These are phyloP conservation scores for Atta colombica DNA, from an alignment of 1,140 invertebrate species.

Conservation along the genomic window DNA sequence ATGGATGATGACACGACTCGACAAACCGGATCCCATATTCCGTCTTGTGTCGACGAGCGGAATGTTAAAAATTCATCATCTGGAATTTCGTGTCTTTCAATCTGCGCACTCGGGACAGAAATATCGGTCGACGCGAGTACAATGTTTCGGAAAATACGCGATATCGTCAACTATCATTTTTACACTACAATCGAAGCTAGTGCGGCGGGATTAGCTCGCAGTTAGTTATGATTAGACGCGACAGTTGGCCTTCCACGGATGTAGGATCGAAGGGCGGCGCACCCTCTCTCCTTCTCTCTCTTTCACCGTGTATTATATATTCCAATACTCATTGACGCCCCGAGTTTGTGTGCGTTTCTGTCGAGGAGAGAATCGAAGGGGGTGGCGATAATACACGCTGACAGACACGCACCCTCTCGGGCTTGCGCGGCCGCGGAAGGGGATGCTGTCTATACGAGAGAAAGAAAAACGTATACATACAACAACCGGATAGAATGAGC, in stretches of 20 bases:
- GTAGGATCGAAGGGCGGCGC: conserved; percentile 31
- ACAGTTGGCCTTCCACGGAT: conserved; percentile 82
- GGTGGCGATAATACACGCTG: conserved; percentile 84
- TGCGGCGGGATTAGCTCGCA: conserved; percentile 78
- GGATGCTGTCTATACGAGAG: conserved; percentile 64
- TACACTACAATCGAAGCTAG: conserved; percentile 13
- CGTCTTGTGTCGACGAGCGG: not conserved
- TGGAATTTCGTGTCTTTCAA: not conserved
- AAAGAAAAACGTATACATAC: conserved; percentile 79
- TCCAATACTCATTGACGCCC: conserved; percentile 68
- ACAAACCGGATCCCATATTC: conserved; percentile 12
- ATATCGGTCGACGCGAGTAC: not conserved
- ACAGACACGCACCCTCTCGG: conserved; percentile 82
- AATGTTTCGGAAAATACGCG: not conserved
- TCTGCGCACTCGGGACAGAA: not conserved
- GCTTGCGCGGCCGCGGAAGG: conserved; percentile 66
- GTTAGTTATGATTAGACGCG: conserved; percentile 84
- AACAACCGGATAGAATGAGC: conserved; percentile 80
- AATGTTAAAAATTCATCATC: conserved; percentile 2
- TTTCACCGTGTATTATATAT: conserved; percentile 69
- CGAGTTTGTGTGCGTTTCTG: conserved; percentile 57
- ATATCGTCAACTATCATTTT: not conserved
- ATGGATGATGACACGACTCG: conserved; percentile 28
- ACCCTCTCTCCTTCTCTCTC: conserved; percentile 15
- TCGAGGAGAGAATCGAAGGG: conserved; percentile 53